phyloP scores from a whole-genome alignment of 1,140 invertebrate species.

The Mya arenaria region DNA sequence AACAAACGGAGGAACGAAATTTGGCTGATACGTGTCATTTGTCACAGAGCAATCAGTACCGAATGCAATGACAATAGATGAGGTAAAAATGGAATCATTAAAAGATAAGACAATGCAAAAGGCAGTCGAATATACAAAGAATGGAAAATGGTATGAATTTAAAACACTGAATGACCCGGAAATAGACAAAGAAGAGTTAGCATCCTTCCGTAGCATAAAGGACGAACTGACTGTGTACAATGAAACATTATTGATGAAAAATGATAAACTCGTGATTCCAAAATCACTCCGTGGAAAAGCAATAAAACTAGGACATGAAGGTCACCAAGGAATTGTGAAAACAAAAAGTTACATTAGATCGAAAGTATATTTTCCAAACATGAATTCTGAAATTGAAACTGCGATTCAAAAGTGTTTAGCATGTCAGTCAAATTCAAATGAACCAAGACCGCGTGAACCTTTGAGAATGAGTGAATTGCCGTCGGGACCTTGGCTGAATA shows the following conservation, averaged over 20 bases:
- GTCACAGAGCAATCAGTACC: no score
- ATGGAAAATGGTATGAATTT: not conserved
- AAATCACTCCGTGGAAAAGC: not conserved
- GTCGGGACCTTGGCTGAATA: not conserved
- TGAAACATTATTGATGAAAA: not conserved
- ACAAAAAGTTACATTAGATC: conserved; percentile 15
- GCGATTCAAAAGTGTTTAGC: conserved; percentile 19
- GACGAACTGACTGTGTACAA: not conserved
- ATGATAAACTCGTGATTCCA: not conserved
- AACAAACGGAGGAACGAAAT: not conserved
- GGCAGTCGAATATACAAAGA: not conserved
- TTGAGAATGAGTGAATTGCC: conserved; percentile 2
- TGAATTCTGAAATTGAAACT: not conserved
- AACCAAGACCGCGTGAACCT: not conserved
- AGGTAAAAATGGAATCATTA: no score
- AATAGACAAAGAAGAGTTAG: not conserved
- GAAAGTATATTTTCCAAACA: conserved; percentile 27
- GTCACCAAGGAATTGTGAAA: conserved; percentile 35
- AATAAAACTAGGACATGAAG: not conserved
- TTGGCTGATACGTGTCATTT: no score
- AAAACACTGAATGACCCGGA: no score
- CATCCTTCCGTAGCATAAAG: not conserved
- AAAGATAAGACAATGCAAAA: no score
- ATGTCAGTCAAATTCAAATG: not conserved
- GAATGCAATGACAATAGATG: no score